These are phyloP conservation scores for Australoheros facetus DNA, from an alignment of 2,797 vertebrate species.

Conservation along the genomic window DNA sequence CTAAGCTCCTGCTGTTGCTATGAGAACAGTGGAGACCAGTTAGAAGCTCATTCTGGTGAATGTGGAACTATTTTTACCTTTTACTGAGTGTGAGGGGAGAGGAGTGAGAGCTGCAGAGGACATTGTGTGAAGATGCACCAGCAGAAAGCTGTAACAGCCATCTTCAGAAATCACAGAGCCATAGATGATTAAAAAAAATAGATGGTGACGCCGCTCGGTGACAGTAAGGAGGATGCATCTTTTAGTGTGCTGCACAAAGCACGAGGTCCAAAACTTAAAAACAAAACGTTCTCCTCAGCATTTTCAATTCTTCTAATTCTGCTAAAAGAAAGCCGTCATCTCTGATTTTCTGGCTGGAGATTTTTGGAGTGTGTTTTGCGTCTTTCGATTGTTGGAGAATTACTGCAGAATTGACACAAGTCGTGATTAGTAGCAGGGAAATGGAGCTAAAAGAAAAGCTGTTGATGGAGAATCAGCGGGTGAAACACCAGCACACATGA, in stretches of 20 bases:
- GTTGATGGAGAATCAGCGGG: not conserved
- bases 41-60: slow-evolving; percentile 27
- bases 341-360: not conserved
- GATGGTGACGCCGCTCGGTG: too few relatives aligned
- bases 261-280: too few relatives aligned
- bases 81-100: not conserved
- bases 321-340: not conserved
- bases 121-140: not conserved
- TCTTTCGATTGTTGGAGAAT: not conserved
- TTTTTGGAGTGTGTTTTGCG: not conserved
- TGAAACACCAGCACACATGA: not conserved
- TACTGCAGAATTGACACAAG: not conserved
- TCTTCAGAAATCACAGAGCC: not conserved
- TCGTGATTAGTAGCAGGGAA: not conserved
- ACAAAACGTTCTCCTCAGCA: too few relatives aligned
- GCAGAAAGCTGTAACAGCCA: not conserved
- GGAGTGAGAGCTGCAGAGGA: not conserved
- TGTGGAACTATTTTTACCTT: slow-evolving; percentile 45
- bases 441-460: not conserved
- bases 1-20: slow-evolving; percentile 49
- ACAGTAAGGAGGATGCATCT: too few relatives aligned
- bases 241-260: too few relatives aligned
- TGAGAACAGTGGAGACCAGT: slow-evolving; percentile 38
- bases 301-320: too few relatives aligned
- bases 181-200: not conserved